Conservation (phyloP, 2,888 invertebrate genomes). For the Exephanes ischioxanthus region DNA sequence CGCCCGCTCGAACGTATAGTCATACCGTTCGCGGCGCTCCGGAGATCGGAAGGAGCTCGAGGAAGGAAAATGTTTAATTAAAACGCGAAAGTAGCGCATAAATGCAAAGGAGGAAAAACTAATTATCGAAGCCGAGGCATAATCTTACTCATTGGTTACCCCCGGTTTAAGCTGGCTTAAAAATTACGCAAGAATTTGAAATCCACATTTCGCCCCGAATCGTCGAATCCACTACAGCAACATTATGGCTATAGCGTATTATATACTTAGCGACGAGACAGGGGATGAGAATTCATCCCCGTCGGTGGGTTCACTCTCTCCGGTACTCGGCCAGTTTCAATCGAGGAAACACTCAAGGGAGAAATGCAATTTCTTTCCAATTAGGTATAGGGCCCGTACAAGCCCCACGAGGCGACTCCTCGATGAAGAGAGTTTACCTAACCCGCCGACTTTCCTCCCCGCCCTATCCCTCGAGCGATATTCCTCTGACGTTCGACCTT, state of each 20-base stretch:
- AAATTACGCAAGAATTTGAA: neutral
- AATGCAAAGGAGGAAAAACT: constrained; percentile 5
- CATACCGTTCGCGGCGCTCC: neutral
- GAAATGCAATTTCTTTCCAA: constrained; percentile 71
- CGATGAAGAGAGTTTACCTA: constrained; percentile 59
- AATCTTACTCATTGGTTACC: neutral
- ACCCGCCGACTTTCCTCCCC: constrained; percentile 10
- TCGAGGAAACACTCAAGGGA: constrained; percentile 67
- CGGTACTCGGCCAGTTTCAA: constrained; percentile 52
- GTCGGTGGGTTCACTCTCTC: neutral
- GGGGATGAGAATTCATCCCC: constrained; percentile 1
- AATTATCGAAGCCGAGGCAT: constrained; percentile 30
- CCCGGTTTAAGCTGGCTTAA: neutral
- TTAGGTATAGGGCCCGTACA: constrained; percentile 58
- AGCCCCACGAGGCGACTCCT: constrained; percentile 51
- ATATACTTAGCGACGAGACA: neutral
- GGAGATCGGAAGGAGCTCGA: constrained; percentile 2
- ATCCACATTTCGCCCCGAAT: neutral
- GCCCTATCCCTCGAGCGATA: constrained; percentile 18
- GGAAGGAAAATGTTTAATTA: neutral
- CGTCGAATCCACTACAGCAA: neutral
- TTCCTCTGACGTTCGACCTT: constrained; percentile 54
- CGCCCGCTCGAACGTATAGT: neutral
- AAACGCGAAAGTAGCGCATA: neutral
- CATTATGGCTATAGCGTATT: neutral